Base-by-base conservation (phyloP, 2,797 vertebrate genomes). In the Catharus ustulatus region DNA sequence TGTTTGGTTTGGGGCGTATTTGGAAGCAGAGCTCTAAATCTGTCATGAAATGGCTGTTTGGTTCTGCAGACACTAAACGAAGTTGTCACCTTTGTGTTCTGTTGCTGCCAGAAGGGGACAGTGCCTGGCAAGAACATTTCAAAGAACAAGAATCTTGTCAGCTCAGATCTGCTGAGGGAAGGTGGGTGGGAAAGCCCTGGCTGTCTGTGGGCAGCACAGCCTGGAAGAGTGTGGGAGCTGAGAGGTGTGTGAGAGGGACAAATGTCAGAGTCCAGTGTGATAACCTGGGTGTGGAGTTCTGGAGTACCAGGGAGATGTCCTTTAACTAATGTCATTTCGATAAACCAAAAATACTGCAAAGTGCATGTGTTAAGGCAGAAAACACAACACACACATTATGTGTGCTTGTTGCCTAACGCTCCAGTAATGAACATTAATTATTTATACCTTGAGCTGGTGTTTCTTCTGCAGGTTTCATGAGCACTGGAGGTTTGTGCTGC, bases 401-500 rank as follows among this genome's bases (percentile, higher is more conserved):
- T 34, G 11, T 26, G 15, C 64, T 74, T 67, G 36, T 40, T 68
- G 42, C 27, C 55, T 32, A 4, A 24, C 1, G 6, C 34, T 59
- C 23, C 45, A 46, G 32, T 42, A 77, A 32, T 5, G 32, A 48
- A 32, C 26, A 10, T 62, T 23, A 19, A n/a, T 48, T 55, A 10
- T 34, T 64, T 88, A 38, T 19, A 51, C 57, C 46, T 72, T 88
- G 22, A 27, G 19, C 48, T 82, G 69, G 8, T 86, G 69, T 80
- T 84, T 62, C 67, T 51, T 77, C 26, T 45, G n/a, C 85, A 99
- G 99, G 97, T 99, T 99, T 96, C 99, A 99, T 10, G 99, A 99
- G 87, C 99, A 99, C 93, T 99, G 99, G 99, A 98, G 99, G 90
- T 99, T 99, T 93, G 99, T 99, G 61, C 97, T 99, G 93, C 99